Base-by-base conservation (phyloP, 2,888 invertebrate species). In the Drosophila rubida region DNA sequence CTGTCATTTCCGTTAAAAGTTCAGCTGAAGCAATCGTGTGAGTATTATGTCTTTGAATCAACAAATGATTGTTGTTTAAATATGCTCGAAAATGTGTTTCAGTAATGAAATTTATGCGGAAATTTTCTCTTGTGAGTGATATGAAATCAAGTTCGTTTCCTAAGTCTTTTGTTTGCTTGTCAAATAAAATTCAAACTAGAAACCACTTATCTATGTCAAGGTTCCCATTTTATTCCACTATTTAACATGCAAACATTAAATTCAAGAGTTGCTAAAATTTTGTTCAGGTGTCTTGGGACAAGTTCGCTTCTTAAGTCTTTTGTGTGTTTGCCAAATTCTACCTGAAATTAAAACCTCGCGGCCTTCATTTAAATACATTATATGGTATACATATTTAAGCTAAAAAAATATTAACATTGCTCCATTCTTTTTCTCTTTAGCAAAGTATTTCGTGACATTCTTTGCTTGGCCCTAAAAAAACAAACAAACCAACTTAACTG, bases 1-100 rank as follows among this genome's bases (percentile, higher is more conserved):
- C 62, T 71, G 78, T 55, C 71, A 80, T 84, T 80, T 81, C 87
- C 87, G 78, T 77, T 58, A 65, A 87, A 81, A 87, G 81, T 68
- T 69, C 35, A 23, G 48, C 5, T 74, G 68, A 62, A 80, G 61
- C 67, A 69, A 77, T 66, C 45, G 45, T 39, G 23, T 19, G 42
- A 19, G 19, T 19, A 23, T 13, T 8, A 30, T 48, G 4, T 27
- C 8, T 22, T 37, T 14, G 37, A 50, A 50, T 48, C 32, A 22
- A 32, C 32, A 23, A 22, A 49, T 49, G 22, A 49, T 37, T 41
- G 27, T 41, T 51, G 30, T 19, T 22, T 35, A 16, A 6, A 57
- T 32, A 23, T 25, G 22, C 6, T 5, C n/a, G 13, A 13, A 41
- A 41, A 45, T 44, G 42, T 14, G 48, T 69, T 39, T 13, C n/a